A percentile compares a stretch with the other conserved stretches of the same genome.
Evolutionary conservation across 2,113 vertebrate species (phyloP).

Genomic region (Chionis minor): DNA sequence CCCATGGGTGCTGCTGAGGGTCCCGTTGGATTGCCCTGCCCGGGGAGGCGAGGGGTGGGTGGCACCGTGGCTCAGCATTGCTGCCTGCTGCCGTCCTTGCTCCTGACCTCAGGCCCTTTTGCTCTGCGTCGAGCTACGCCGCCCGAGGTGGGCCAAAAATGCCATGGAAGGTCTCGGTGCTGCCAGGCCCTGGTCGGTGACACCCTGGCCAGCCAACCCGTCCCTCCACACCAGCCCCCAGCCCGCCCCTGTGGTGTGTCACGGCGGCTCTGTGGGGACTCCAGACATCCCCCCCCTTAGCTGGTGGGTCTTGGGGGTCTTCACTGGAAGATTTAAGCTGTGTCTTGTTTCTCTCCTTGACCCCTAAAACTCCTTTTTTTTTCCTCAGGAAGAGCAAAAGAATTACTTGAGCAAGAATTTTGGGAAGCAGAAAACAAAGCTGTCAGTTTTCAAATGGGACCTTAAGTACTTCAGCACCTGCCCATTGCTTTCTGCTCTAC

Average conservation of each 20-base stretch:
- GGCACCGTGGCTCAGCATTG: accelerated
- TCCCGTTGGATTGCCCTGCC: accelerated
- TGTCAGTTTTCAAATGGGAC: background rate
- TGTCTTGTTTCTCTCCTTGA: background rate
- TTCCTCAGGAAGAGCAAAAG: background rate
- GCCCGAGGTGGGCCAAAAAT: background rate
- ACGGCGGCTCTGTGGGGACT: accelerated
- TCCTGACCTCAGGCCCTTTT: background rate
- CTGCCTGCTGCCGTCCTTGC: background rate
- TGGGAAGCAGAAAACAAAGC: background rate
- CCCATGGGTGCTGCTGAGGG: background rate
- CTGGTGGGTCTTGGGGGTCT: background rate
- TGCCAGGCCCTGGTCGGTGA: background rate
- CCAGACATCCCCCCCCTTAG: accelerated
- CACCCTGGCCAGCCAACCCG: accelerated
- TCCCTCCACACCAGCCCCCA: background rate
- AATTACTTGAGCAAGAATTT: background rate
- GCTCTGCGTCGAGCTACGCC: background rate
- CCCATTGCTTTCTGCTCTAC: background rate
- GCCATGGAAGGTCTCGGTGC: background rate
- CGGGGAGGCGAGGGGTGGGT: accelerated
- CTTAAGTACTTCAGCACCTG: background rate
- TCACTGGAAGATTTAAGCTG: background rate
- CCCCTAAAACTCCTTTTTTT: background rate
- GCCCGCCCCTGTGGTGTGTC: background rate